These are phyloP conservation scores for Kryptolebias marmoratus DNA, from an alignment of 2,113 vertebrate species.

Conservation along the genomic window DNA sequence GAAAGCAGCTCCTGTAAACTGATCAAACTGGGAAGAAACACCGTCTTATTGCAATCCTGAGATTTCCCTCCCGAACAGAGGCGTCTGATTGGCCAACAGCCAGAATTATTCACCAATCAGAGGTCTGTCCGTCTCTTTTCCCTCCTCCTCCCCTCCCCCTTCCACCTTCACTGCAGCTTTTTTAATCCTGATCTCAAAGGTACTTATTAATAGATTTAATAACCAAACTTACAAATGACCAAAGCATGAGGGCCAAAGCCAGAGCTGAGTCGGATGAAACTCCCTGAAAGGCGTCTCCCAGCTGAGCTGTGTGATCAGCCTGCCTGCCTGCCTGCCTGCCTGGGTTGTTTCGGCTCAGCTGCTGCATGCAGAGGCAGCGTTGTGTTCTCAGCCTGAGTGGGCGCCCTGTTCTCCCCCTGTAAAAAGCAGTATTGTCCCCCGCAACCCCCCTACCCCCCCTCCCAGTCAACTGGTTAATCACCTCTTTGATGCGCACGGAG, in stretches of 20 bases:
- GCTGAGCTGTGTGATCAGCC: slow-evolving; percentile 7
- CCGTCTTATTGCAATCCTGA: slow-evolving; percentile 57
- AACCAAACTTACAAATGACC: too few relatives aligned
- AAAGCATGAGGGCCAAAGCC: too few relatives aligned
- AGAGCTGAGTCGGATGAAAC: neutral
- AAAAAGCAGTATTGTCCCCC: slow-evolving; percentile 81
- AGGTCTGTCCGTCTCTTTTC: slow-evolving; percentile 51
- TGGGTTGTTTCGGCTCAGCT: slow-evolving; percentile 63
- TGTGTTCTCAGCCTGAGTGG: slow-evolving; percentile 64
- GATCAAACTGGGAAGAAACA: slow-evolving; percentile 53
- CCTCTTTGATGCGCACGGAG: slow-evolving; percentile 81
- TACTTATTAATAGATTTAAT: too few relatives aligned
- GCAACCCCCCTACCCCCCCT: slow-evolving; percentile 36
- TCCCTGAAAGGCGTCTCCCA: neutral
- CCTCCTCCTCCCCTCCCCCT: slow-evolving; percentile 4
- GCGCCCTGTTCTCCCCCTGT: slow-evolving; percentile 71
- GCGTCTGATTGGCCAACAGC: slow-evolving; percentile 62
- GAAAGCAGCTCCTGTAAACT: neutral
- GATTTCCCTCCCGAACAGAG: slow-evolving; percentile 62
- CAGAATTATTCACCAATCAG: slow-evolving; percentile 63
- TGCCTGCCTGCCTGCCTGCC: slow-evolving; percentile 9
- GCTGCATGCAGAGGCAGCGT: slow-evolving; percentile 51
- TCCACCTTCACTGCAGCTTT: neutral
- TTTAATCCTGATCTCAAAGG: neutral
- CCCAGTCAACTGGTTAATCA: slow-evolving; percentile 81